Evolutionary conservation across 2,113 vertebrate species (phyloP).

Genomic region (Telmatochromis sp.): DNA sequence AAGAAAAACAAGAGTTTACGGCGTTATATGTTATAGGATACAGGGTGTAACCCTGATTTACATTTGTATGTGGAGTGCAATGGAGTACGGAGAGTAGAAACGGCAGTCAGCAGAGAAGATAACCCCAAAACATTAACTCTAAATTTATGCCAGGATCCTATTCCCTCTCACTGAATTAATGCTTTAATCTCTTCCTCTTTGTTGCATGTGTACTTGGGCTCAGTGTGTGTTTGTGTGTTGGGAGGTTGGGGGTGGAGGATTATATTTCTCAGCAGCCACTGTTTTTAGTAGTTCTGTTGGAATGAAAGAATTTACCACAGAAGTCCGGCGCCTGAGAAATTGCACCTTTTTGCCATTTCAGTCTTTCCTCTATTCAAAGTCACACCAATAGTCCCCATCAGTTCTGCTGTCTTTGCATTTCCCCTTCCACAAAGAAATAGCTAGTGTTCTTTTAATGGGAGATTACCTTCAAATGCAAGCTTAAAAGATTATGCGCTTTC

Average conservation of each 20-base stretch:
- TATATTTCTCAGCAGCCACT: slow-evolving; percentile 51
- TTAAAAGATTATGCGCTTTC: slow-evolving; percentile 66
- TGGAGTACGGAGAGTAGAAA: slow-evolving; percentile 40
- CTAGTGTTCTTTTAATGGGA: slow-evolving; percentile 65
- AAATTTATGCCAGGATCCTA: slow-evolving; percentile 59
- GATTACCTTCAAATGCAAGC: slow-evolving; percentile 69
- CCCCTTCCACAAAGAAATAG: slow-evolving; percentile 57
- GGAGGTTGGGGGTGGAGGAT: slow-evolving; percentile 34
- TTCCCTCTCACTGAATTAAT: slow-evolving; percentile 65
- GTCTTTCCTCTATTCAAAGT: slow-evolving; percentile 57
- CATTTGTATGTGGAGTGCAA: slow-evolving; percentile 60
- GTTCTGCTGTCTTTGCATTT: slow-evolving; percentile 71
- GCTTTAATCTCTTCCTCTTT: slow-evolving; percentile 64
- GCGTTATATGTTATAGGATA: slow-evolving; percentile 51
- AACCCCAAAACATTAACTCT: slow-evolving; percentile 65
- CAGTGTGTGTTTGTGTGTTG: slow-evolving; percentile 14
- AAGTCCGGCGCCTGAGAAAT: slow-evolving; percentile 33
- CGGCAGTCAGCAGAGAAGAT: slow-evolving; percentile 55
- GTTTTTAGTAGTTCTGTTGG: slow-evolving; percentile 45
- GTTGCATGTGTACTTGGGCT: slow-evolving; percentile 53
- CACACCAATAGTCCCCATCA: slow-evolving; percentile 50
- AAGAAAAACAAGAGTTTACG: slow-evolving; percentile 57
- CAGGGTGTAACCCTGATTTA: slow-evolving; percentile 54
- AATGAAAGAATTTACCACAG: slow-evolving; percentile 36
- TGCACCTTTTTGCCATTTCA: slow-evolving; percentile 54